These are phyloP conservation scores for Embidobia sp. DNA, from an alignment of 2,888 invertebrate species.

Conservation along the genomic window DNA sequence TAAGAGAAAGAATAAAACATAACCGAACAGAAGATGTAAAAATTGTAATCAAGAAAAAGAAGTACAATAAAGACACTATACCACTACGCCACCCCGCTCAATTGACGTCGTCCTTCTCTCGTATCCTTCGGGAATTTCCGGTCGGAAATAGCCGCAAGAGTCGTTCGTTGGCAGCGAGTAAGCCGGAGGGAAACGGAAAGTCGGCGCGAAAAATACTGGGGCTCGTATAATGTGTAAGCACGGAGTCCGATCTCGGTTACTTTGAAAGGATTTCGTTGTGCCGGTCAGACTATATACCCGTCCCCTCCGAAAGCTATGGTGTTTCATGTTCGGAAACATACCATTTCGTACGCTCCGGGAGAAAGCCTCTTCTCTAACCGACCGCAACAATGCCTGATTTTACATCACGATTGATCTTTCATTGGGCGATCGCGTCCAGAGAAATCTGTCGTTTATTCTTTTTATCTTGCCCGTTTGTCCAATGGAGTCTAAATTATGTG, in stretches of 20 bases:
- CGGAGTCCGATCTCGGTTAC: conserved; percentile 53
- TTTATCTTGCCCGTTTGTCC: too few relatives aligned
- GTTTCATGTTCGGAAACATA: conserved; percentile 63
- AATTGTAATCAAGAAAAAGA: conserved; percentile 31
- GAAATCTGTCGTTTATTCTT: conserved; percentile 41
- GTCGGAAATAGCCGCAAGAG: conserved; percentile 20
- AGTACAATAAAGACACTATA: conserved; percentile 45
- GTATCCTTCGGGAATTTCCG: conserved; percentile 32
- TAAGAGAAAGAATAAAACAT: too few relatives aligned
- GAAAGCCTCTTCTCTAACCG: conserved; percentile 62
- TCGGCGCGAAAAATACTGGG: not conserved
- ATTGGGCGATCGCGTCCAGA: conserved; percentile 48
- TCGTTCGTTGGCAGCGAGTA: too few relatives aligned
- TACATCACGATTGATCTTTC: conserved; percentile 63
- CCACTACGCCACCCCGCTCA: conserved; percentile 64
- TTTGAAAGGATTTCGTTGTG: conserved; percentile 64
- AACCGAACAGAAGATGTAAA: conserved; percentile 26
- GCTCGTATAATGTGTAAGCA: conserved; percentile 37
- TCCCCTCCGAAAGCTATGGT: conserved; percentile 62
- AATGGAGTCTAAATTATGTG: too few relatives aligned
- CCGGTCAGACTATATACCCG: conserved; percentile 58
- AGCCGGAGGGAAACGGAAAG: not conserved
- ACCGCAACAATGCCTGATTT: conserved; percentile 59
- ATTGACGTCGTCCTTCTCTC: conserved; percentile 26
- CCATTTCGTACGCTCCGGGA: conserved; percentile 55